Evolutionary conservation across 2,797 vertebrate genomes (phyloP), one percentile per base, ranked within the genome.

Genomic region (Ctenochaetus hawaiiensis): DNA sequence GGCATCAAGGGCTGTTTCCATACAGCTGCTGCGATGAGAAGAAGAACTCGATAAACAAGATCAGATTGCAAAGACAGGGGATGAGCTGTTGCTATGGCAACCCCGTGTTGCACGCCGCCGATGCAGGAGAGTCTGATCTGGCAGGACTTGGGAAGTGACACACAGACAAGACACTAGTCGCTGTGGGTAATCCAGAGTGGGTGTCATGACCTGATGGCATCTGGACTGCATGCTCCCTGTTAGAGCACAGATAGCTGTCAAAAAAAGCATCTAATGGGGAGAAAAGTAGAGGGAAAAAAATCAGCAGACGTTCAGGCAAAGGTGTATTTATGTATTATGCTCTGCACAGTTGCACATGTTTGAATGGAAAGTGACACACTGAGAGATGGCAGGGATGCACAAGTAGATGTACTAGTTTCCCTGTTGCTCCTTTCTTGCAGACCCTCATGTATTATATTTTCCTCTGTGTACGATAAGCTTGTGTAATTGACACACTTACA

Each of bases 31-130:
- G 66, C 30, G 52, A 81, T 47, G 43, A 77, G 75, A 73, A 84
- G 73, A 82, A 74, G 72, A 90, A 86, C 80, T 88, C 72, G 44
- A 91, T 91, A 88, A 91, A 93, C 90, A 90, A 84, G 85, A 91
- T 91, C 88, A 86, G 86, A 89, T 88, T 88, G 88, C 90, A 86
- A 81, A 86, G 82, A 87, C 75, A 77, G 75, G 48, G 83, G 78
- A 81, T 78, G 84, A 89, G 77, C 79, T 71, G 92, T 92, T 91
- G 77, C 89, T 68, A 88, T 88, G 82, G 87, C 47, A 85, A 94
- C 84, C 14, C 41, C 80, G 61, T 72, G 73, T 79, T 77, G 70
- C 58, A 61, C 69, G 77, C 78, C 39, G 34, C 57, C 6, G 51
- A 84, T 79, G 71, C 70, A 68, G 67, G 47, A 61, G 69, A 75